phyloP scores from a whole-genome alignment of 2,113 vertebrate species.

The Suricata suricatta region DNA sequence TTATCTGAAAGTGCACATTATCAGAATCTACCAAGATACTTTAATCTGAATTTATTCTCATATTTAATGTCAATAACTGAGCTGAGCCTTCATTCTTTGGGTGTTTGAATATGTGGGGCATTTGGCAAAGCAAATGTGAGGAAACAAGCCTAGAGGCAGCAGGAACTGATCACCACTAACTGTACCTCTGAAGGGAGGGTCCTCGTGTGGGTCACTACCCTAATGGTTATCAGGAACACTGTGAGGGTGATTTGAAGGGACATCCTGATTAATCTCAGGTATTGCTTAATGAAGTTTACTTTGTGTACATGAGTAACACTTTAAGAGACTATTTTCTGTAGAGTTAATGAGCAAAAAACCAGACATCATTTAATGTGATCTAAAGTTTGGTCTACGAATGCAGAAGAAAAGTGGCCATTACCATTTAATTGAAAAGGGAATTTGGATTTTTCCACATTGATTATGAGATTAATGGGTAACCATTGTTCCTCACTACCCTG shows the following conservation, averaged over 20 bases:
- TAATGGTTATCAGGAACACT: neutral
- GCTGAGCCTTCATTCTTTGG: neutral
- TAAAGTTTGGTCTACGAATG: constrained; percentile 18
- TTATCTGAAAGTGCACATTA: neutral
- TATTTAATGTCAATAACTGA: neutral
- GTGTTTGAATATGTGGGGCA: neutral
- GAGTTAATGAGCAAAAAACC: constrained; percentile 20
- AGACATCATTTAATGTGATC: constrained; percentile 35
- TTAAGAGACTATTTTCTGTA: neutral
- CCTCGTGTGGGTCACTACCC: fast-evolving
- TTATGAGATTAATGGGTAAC: neutral
- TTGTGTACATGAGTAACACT: neutral
- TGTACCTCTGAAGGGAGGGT: too few species aligned
- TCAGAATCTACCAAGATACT: neutral
- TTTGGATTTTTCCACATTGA: constrained; percentile 17
- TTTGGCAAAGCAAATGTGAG: neutral
- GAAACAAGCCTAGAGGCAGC: fast-evolving
- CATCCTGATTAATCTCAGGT: neutral
- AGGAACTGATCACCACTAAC: fast-evolving
- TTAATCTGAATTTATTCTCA: neutral
- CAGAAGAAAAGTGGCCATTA: neutral
- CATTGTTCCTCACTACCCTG: neutral
- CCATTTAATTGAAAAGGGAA: constrained; percentile 30
- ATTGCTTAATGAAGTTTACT: neutral
- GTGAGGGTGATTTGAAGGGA: too few species aligned